Percentiles rank a stretch among this genome's conserved stretches.
Conservation (phyloP, 2,888 invertebrate genomes). For the Sarcophaga rosellei region DNA sequence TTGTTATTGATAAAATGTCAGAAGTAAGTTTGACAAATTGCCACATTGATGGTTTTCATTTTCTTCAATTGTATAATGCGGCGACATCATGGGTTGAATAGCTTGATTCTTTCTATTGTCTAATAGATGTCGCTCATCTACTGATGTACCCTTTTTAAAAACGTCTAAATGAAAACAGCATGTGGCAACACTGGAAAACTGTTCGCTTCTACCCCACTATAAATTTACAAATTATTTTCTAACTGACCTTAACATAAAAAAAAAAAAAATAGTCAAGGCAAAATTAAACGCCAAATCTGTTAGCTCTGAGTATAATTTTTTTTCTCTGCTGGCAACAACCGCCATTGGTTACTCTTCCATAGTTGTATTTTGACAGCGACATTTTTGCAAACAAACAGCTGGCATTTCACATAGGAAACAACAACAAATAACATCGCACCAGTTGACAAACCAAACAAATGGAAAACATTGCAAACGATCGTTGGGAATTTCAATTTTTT, state of each 20-base stretch:
- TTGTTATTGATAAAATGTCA: conserved; percentile 77
- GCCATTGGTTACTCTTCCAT: not conserved
- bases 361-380: conserved; percentile 27
- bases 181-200: too few species aligned
- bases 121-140: conserved; percentile 15
- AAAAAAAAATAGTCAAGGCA: too few species aligned
- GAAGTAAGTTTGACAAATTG: conserved; percentile 77
- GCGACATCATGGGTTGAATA: conserved; percentile 19
- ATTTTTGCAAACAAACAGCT: conserved; percentile 46
- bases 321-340: not conserved
- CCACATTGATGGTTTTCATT: conserved; percentile 72
- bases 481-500: conserved; percentile 70
- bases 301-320: not conserved
- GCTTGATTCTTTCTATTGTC: not conserved
- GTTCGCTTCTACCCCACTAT: too few species aligned
- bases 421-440: conserved; percentile 35
- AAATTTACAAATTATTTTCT: too few species aligned
- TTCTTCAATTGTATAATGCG: conserved; percentile 45
- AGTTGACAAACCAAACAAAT: conserved; percentile 30
- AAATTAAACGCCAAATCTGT: too few species aligned
- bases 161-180: too few species aligned
- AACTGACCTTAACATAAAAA: too few species aligned
- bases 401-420: not conserved
- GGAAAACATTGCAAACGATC: conserved; percentile 68
- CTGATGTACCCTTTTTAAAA: too few species aligned